A percentile compares a stretch with the other conserved stretches of the same genome.
phyloP scores from a whole-genome alignment of 2,113 vertebrate genomes.

The Enhydra lutris region DNA sequence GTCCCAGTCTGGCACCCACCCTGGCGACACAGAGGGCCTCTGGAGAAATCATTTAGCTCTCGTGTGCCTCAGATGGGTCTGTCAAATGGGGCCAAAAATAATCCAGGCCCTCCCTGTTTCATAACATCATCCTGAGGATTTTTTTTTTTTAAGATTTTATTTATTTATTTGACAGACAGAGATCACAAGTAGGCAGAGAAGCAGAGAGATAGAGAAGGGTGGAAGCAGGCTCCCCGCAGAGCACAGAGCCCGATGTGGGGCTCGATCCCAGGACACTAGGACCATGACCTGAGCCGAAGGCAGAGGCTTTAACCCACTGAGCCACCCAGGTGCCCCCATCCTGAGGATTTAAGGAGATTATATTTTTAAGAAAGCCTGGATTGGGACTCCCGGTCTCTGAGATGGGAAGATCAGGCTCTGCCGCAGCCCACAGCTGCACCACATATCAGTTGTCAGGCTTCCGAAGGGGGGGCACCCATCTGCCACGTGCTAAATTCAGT shows the following conservation, averaged over 20 bases:
- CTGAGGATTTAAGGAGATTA: not conserved
- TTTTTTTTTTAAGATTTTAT: too few relatives aligned
- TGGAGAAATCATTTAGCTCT: not conserved
- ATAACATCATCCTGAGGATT: not conserved
- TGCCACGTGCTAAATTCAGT: conserved; percentile 16
- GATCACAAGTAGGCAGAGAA: too few relatives aligned
- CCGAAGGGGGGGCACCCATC: not conserved
- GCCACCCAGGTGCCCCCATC: too few relatives aligned
- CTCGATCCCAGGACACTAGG: too few relatives aligned
- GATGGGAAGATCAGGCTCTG: not conserved
- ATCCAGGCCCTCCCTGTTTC: not conserved
- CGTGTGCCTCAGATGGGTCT: not conserved
- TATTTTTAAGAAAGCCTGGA: not conserved
- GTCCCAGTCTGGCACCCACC: not conserved
- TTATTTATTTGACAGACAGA: too few relatives aligned
- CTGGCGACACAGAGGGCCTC: not conserved
- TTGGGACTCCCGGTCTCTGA: not conserved
- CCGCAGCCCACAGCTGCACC: not conserved
- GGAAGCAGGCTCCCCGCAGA: too few relatives aligned
- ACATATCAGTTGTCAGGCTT: not conserved
- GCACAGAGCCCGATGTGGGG: too few relatives aligned
- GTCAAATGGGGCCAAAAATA: not conserved
- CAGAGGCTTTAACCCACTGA: too few relatives aligned
- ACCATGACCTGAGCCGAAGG: too few relatives aligned
- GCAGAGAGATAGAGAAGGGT: too few relatives aligned